phyloP scores from a whole-genome alignment of 2,113 vertebrate species.

The Seriola quinqueradiata region DNA sequence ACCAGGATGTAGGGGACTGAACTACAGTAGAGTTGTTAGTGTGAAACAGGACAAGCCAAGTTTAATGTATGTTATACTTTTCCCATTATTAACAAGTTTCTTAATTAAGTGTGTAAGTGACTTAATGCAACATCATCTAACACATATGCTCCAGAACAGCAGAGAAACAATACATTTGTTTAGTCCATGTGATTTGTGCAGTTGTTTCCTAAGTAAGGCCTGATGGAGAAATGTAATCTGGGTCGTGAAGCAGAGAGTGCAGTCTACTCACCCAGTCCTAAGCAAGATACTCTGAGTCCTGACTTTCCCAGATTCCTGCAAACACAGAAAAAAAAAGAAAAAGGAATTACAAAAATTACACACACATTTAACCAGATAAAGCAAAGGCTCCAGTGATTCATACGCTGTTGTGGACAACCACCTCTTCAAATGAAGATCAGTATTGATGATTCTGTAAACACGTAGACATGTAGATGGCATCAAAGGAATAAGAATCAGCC shows the following conservation, averaged over 20 bases:
- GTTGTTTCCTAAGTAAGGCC: neutral
- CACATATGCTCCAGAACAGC: neutral
- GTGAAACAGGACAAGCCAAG: neutral
- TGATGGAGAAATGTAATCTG: neutral
- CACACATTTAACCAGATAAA: neutral
- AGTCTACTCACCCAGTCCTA: slow-evolving; percentile 92
- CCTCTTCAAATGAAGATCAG: neutral
- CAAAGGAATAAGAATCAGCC: neutral
- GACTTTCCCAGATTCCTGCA: slow-evolving; percentile 96
- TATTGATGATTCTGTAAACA: neutral
- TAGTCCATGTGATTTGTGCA: neutral
- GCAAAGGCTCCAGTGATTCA: neutral
- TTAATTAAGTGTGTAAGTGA: neutral
- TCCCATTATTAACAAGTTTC: neutral
- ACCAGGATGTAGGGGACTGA: neutral
- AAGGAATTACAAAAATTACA: neutral
- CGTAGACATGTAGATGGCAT: neutral
- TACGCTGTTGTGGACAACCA: neutral
- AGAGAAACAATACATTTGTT: neutral
- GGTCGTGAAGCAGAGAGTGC: neutral
- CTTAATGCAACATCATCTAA: neutral
- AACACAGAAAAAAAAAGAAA: slow-evolving; percentile 45
- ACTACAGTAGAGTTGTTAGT: slow-evolving; percentile 4
- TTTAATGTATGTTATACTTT: neutral
- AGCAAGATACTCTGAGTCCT: slow-evolving; percentile 93